A percentile compares a stretch with the other conserved stretches of the same genome.
Evolutionary conservation across 2,888 invertebrate species (phyloP).

Genomic region (Lasioglossum zephyrum): DNA sequence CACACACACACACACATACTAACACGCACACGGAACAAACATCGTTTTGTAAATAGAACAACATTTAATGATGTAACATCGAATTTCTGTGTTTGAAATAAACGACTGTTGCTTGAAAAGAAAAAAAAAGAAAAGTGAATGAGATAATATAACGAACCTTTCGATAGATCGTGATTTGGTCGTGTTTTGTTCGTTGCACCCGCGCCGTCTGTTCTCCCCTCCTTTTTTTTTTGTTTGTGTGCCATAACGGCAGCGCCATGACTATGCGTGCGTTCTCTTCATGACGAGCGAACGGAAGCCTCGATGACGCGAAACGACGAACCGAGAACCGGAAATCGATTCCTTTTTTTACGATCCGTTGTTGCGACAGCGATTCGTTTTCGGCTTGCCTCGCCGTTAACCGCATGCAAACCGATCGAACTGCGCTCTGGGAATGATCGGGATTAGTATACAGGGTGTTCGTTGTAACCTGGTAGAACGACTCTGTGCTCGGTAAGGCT

Average conservation of each 20-base stretch:
- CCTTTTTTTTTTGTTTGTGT: neutral
- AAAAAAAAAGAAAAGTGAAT: neutral
- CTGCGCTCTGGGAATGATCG: constrained; percentile 18
- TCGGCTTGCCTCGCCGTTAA: constrained; percentile 55
- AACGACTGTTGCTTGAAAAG: constrained; percentile 67
- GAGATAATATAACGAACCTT: neutral
- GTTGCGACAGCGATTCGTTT: constrained; percentile 45
- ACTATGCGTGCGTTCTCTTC: constrained; percentile 8
- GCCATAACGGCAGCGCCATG: neutral
- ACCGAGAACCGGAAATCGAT: constrained; percentile 53
- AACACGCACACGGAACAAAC: neutral
- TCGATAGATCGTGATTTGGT: neutral
- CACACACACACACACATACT: neutral
- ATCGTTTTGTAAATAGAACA: constrained; percentile 51
- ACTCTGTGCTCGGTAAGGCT: neutral
- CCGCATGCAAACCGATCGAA: constrained; percentile 53
- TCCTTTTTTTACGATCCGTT: constrained; percentile 31
- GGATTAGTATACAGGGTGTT: constrained; percentile 1
- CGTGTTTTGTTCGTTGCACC: constrained; percentile 62
- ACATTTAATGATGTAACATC: constrained; percentile 60
- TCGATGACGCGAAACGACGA: constrained; percentile 59
- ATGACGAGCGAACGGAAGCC: constrained; percentile 58
- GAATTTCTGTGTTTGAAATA: constrained; percentile 72
- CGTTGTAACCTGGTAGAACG: neutral
- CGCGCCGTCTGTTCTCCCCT: neutral